Evolutionary conservation across 1,140 invertebrate species (phyloP).

Genomic region (Phenacoccus solenopsis): DNA sequence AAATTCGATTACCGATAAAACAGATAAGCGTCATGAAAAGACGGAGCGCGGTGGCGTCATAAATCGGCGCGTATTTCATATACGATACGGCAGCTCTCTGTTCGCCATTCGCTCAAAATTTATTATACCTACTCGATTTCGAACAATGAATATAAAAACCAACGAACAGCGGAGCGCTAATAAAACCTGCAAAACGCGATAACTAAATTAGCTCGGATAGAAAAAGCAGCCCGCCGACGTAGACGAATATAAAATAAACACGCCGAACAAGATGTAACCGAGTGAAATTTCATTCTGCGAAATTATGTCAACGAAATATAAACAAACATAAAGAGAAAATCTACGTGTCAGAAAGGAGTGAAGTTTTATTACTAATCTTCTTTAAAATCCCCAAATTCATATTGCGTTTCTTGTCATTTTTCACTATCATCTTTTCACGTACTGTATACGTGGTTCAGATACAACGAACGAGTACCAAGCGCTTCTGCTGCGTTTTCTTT

Average conservation of each 20-base stretch:
- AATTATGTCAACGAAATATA: neutral
- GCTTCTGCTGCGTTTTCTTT: neutral
- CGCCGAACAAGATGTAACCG: neutral
- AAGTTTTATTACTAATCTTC: constrained; percentile 3
- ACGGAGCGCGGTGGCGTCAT: too few relatives aligned
- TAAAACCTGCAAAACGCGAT: neutral
- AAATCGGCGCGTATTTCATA: too few relatives aligned
- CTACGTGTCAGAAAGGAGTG: neutral
- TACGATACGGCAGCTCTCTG: too few relatives aligned
- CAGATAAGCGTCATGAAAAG: too few relatives aligned
- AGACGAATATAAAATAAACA: neutral
- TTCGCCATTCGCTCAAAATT: too few relatives aligned
- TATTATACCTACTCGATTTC: too few relatives aligned
- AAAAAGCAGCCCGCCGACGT: neutral
- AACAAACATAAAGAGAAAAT: neutral
- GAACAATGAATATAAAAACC: too few relatives aligned
- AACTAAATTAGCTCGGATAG: neutral
- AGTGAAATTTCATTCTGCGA: neutral
- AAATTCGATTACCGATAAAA: too few relatives aligned
- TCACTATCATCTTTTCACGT: neutral
- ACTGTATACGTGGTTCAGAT: neutral
- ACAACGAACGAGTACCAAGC: neutral
- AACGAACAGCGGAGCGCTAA: neutral
- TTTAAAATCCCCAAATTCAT: neutral
- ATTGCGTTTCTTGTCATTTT: constrained; percentile 2